Base-by-base conservation (phyloP, 2,797 vertebrate species). In the Alectoris magna region DNA sequence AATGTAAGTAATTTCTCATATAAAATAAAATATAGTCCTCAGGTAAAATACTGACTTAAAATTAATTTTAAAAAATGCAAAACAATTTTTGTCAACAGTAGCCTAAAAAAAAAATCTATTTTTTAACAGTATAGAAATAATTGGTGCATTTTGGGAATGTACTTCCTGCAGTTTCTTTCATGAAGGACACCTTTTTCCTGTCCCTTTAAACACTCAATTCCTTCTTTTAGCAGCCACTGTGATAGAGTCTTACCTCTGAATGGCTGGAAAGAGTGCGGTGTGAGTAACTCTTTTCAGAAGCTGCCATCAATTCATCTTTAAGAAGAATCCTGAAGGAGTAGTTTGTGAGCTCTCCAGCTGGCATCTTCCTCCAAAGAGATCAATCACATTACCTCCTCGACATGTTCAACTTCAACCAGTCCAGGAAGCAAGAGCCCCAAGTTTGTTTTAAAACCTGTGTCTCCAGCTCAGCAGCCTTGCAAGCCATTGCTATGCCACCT, bases 231-330 rank as follows among this genome's bases (percentile, higher is more conserved):
- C 82, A 92, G 67, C 62, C 73, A 66, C 83, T 86, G 62, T 81
- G 93, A 88, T 91, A 68, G 89, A 97, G 86, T 69, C 91, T 95
- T 97, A 96, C 88, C 93, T 95, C 92, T 97, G 96, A 95, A 96
- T 95, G 88, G 87, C 93, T 90, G 92, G 78, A 66, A 95, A 90
- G 91, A 89, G 96, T 92, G 96, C 17, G 64, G 79, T 92, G 87
- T 96, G 90, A 97, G 88, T 72, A 95, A 94, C 87, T 96, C 91
- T 96, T 97, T 97, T 96, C 88, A 95, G 92, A 97, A 96, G 93
- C 80, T 96, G 91, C 71, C 96, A 97, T 97, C 96, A 96, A 97
- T 98, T 97, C 93, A 95, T 91, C 92, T 96, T 97, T 97, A 97
- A 95, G 90, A 90, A 96, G 95, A 96, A 92, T 95, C 95, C 94